Base-by-base conservation (phyloP, 2,888 invertebrate genomes). In the Athrips mouffetella region DNA sequence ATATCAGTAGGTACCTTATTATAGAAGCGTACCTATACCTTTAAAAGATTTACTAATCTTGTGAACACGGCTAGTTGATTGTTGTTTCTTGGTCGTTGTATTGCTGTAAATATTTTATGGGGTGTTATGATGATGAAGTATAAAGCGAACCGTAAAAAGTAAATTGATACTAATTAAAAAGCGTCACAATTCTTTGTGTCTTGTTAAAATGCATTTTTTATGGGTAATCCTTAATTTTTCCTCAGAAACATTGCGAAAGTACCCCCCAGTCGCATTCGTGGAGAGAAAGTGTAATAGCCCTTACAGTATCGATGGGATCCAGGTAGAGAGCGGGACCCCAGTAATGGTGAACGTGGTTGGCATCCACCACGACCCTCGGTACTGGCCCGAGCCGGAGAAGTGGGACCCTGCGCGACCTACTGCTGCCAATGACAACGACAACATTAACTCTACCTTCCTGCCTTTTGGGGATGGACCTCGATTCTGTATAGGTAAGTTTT, bases 401-500 rank as follows among this genome's bases (percentile, higher is more conserved):
- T 84, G 81, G 80, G 60, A 57, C 1, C 83, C 84, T 0, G 79
- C 79, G 48, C 69, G 84, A 45, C 21, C 44, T 10, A 75, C 77
- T 57, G 51, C 59, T 11, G 51, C 67, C 1, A 52, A 57, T 0
- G 79, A 80, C 42, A 69, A 60, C 18, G 79, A 81, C 41, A 81
- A 80, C 23, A 53, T 67, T 6, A 65, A 76, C 15, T 80, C 67
- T 57, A 70, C 66, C 0, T 80, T 79, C 45, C 31, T 83, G 15
- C 80, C 84, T 0, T 83, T 84, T 45, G 83, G 84, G 4, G 82
- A 80, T 33, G 84, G 83, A 27, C 84, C 83, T 1, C 70, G 77
- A 5, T 80, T 50, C 47, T 73, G 72, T 45, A 72, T 75, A 47
- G 74, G 75, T 74, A 55, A 18, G 51, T 23, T 39, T 7, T 16